Percentiles rank a stretch among this genome's conserved stretches.
phyloP scores from a whole-genome alignment of 30 jellyfish, hydroid and myxozoan species.

The Hydractinia symbiolongicarpus region DNA sequence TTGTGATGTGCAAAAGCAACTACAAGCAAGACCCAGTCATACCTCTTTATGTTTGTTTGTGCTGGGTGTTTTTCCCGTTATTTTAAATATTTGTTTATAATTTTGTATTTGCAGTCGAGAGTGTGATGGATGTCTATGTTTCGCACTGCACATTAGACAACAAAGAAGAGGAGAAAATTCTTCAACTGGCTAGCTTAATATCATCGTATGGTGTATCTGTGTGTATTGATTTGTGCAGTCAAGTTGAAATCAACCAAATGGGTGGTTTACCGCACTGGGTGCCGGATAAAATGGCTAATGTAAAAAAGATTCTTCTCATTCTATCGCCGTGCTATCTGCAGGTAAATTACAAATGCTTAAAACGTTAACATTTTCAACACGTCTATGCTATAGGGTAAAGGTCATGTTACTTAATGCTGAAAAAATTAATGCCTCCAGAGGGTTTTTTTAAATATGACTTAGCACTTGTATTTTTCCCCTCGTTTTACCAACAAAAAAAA shows the following conservation, averaged over 20 bases:
- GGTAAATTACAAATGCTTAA: background rate
- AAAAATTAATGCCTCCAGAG: no score
- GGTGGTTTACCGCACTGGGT: slow-evolving; percentile 11
- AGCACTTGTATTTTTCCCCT: no score
- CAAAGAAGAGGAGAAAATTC: background rate
- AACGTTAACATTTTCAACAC: background rate
- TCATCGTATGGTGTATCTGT: background rate
- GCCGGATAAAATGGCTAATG: background rate
- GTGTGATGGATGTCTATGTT: background rate
- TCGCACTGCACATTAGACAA: background rate
- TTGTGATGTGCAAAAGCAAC: no score
- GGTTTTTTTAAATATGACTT: no score
- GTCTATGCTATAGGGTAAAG: no score
- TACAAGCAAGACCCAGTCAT: no score
- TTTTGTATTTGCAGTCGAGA: background rate
- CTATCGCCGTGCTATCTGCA: background rate
- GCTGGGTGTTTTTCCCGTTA: no score
- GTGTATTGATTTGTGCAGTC: background rate
- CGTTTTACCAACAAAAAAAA: no score
- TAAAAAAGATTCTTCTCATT: background rate
- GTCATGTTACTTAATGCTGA: no score
- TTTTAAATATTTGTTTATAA: no score
- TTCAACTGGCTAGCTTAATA: background rate
- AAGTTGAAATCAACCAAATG: slow-evolving; percentile 1
- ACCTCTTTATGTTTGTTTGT: no score